Base-by-base conservation (phyloP, 2,888 invertebrate genomes). In the Lepidochitona cinerea region DNA sequence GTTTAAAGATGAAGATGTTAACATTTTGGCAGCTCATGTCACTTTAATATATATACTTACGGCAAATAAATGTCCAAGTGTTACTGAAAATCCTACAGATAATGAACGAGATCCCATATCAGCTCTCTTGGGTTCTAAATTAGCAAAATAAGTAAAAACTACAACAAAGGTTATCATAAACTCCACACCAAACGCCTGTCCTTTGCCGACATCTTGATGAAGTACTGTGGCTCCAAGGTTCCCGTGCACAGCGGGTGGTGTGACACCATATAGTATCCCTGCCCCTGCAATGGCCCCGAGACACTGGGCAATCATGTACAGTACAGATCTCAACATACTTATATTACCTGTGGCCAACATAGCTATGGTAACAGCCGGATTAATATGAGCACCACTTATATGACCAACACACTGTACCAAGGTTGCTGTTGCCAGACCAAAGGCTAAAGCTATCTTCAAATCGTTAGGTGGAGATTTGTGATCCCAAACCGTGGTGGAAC, bases 141-240 rank as follows among this genome's bases (percentile, higher is more conserved):
- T 96, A 9, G 89, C 88, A 89, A 96, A 96, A n/a, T 97, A 95
- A 3, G 96, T 95, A 79, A 97, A 93, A 41, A 97, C 94, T 75
- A 97, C 93, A n/a, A 97, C 93, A 87, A 97, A 95, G 59, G 97
- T 97, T 82, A 96, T 94, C 87, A 97, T 91, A 0, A 94, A 94
- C 90, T 98, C 97, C 75, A 97, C 93, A 65, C 96, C 92, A 75
- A 97, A 92, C 0, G 96, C 97, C 92, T 97, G 96, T 1, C 93
- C 92, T 1, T 93, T 92, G n/a, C 92, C 91, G 18, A 96, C 88
- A 0, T 91, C 92, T 0, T 87, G 76, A 0, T 93, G 92, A 18
- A 96, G 91, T 0, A 86, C 88, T 0, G 96, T 96, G 77, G 93
- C 92, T 0, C 97, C 96, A 41, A 96, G 92, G 1, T 91, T 92